Conservation (phyloP, 2,888 invertebrate genomes). For the Amphipyra berbera region DNA sequence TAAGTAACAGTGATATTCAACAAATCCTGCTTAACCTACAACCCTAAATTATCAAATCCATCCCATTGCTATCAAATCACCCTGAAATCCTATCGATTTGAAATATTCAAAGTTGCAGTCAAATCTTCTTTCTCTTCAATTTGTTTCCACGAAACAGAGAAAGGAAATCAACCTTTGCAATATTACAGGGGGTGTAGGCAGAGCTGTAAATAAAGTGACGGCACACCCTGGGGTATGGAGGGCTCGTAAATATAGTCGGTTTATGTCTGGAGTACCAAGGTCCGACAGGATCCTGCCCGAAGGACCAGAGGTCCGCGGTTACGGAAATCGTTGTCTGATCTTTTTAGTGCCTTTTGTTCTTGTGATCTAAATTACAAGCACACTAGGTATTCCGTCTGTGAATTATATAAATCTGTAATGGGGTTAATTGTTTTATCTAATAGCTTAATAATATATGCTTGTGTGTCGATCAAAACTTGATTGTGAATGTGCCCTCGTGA, state of each 20-base stretch:
- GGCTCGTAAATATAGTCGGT: conserved; percentile 47
- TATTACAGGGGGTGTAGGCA: background rate
- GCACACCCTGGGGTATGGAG: conserved; percentile 12
- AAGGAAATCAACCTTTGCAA: background rate
- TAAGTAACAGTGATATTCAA: no score
- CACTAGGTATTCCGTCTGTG: background rate
- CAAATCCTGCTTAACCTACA: no score
- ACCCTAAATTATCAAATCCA: no score
- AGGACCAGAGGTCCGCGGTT: conserved; percentile 26
- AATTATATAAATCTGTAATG: no score
- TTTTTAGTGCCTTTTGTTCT: conserved; percentile 9
- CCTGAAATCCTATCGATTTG: no score
- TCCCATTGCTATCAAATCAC: no score
- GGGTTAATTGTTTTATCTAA: no score
- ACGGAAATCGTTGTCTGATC: conserved; percentile 12
- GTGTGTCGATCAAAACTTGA: no score
- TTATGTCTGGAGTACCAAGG: conserved; percentile 33
- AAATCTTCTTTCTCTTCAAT: conserved; percentile 19
- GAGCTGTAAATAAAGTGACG: conserved; percentile 23
- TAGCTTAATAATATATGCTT: no score
- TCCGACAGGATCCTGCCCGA: conserved; percentile 24
- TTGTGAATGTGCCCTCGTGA: no score
- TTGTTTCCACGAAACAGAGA: conserved; percentile 6
- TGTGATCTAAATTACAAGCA: conserved; percentile 14
- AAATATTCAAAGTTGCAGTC: background rate